phyloP scores from a whole-genome alignment of 2,888 invertebrate species.

The Rhagium mordax region DNA sequence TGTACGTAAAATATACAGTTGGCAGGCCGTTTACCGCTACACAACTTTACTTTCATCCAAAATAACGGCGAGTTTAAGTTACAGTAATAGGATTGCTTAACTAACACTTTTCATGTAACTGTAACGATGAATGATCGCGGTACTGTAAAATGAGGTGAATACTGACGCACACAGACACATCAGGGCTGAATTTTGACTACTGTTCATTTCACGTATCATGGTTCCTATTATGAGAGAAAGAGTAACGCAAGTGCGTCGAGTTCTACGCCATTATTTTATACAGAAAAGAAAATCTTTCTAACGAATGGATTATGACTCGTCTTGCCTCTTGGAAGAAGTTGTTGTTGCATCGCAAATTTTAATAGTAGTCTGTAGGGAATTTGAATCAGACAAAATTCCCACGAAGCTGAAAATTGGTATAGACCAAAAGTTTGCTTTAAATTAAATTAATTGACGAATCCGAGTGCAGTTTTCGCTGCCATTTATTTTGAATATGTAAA shows the following conservation, averaged over 20 bases:
- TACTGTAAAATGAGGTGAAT: conserved; percentile 15
- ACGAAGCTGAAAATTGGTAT: too few species aligned
- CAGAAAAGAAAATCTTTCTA: too few species aligned
- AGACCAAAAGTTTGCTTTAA: too few species aligned
- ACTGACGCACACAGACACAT: neutral
- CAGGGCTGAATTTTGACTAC: neutral
- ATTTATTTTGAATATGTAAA: too few species aligned
- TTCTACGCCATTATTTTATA: too few species aligned
- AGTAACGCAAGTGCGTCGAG: neutral
- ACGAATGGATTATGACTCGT: too few species aligned
- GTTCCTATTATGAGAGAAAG: neutral
- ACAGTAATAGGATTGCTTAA: conserved; percentile 56
- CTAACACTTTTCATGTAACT: conserved; percentile 58
- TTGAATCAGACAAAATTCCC: too few species aligned
- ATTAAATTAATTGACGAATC: too few species aligned
- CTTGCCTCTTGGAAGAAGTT: too few species aligned
- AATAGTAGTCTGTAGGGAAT: too few species aligned
- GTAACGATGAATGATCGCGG: conserved; percentile 43
- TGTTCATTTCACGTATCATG: neutral
- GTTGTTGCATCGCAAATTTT: too few species aligned
- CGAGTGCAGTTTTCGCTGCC: too few species aligned
- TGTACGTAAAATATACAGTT: conserved; percentile 48
- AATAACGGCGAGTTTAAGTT: conserved; percentile 52
- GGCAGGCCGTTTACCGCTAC: conserved; percentile 51
- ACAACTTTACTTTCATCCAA: conserved; percentile 58